Conservation (phyloP, 2,888 invertebrate species). For the Chrysotoxum bicinctum region DNA sequence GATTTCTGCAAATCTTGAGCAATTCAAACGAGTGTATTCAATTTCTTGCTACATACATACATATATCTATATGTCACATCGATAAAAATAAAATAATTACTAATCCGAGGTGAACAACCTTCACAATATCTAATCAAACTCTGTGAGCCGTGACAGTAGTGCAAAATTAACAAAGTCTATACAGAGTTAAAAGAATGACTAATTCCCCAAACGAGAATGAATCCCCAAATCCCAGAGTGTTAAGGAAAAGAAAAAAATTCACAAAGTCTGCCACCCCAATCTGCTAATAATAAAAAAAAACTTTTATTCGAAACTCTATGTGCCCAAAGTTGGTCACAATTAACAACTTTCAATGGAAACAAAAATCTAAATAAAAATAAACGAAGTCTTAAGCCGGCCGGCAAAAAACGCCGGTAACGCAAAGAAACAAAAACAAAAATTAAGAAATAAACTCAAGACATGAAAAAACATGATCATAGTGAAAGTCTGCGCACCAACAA, state of each 20-base stretch:
- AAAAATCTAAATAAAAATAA: constrained; percentile 2
- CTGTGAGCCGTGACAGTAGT: background rate
- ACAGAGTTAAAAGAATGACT: background rate
- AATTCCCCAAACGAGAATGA: background rate
- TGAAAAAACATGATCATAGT: constrained; percentile 48
- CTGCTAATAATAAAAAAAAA: background rate
- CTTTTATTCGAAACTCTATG: constrained; percentile 5
- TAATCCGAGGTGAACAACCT: background rate
- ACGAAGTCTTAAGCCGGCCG: constrained; percentile 52
- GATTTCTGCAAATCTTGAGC: no score
- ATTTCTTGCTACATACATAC: no score
- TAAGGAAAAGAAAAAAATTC: background rate
- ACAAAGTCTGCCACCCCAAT: constrained; percentile 2
- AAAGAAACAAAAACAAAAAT: constrained; percentile 19
- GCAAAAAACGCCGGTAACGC: constrained; percentile 53
- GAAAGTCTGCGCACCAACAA: constrained; percentile 53
- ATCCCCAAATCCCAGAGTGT: background rate
- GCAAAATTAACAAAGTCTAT: background rate
- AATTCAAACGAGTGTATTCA: no score
- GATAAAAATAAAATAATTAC: no score
- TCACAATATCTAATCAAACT: no score
- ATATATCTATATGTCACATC: no score
- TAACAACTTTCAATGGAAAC: constrained; percentile 48
- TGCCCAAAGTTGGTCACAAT: constrained; percentile 29
- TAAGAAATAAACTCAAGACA: constrained; percentile 33